phyloP scores from a whole-genome alignment of 2,888 invertebrate genomes.

The Drosophila pseudotakahashii region DNA sequence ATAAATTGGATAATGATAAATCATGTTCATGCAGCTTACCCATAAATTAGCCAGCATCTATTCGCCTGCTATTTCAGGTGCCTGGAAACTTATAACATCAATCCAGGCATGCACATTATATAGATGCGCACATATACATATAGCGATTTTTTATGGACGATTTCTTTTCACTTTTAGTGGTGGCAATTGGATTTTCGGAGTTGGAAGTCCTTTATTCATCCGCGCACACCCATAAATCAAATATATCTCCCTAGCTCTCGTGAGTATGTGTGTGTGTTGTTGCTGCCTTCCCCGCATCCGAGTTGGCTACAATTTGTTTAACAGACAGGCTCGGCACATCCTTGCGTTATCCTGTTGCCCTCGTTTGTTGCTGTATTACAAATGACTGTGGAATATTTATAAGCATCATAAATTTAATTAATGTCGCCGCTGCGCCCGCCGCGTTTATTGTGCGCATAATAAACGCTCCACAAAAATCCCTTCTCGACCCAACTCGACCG shows the following conservation, averaged over 20 bases:
- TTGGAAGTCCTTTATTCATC: conserved; percentile 45
- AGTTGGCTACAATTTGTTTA: conserved; percentile 65
- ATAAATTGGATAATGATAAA: conserved; percentile 18
- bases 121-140: neutral
- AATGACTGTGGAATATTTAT: conserved; percentile 82
- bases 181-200: conserved; percentile 39
- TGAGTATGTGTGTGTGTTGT: conserved; percentile 14
- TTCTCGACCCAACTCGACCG: conserved; percentile 75
- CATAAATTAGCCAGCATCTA: conserved; percentile 32
- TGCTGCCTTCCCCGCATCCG: conserved; percentile 19
- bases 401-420: conserved; percentile 79
- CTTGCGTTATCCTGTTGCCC: conserved; percentile 73
- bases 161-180: conserved; percentile 50
- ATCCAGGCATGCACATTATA: conserved; percentile 18
- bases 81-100: conserved; percentile 39
- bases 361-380: conserved; percentile 72
- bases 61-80: conserved; percentile 39
- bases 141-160: conserved; percentile 35
- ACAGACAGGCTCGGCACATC: conserved; percentile 73
- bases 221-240: conserved; percentile 65
- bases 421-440: conserved; percentile 46
- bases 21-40: conserved; percentile 10
- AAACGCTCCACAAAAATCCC: conserved; percentile 74
- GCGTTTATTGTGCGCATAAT: conserved; percentile 81
- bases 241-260: conserved; percentile 54